Percentiles rank a stretch among this genome's conserved stretches.
These are phyloP conservation scores for Chlorospingus flavigularis DNA, from an alignment of 2,797 vertebrate species.

Conservation along the genomic window DNA sequence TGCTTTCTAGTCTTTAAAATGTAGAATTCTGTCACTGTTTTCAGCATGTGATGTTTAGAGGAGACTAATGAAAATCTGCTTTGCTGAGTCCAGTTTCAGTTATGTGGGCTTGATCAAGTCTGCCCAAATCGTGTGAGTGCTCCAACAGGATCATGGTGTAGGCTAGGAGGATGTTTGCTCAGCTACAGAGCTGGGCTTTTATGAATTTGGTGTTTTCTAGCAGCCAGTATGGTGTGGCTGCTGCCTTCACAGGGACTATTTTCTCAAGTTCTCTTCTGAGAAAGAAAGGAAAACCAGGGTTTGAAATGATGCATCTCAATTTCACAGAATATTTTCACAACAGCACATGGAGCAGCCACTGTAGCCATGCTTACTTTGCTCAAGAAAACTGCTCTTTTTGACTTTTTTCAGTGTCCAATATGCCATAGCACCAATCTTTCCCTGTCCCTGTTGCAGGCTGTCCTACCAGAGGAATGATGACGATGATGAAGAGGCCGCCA, in stretches of 20 bases:
- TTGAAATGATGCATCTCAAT: neutral
- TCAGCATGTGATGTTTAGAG: neutral
- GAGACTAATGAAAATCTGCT: neutral
- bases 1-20: neutral
- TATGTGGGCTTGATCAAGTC: fast-evolving
- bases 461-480: constrained; percentile 85
- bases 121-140: neutral
- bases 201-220: neutral
- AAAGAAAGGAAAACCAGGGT: neutral
- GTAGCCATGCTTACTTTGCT: neutral
- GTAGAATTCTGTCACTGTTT: neutral
- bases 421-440: neutral
- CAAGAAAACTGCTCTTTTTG: neutral
- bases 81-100: neutral
- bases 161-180: neutral
- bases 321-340: neutral
- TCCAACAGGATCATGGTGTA: neutral
- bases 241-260: neutral
- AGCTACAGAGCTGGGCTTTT: neutral
- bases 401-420: neutral
- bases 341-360: neutral
- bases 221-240: neutral
- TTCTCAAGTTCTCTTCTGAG: neutral
- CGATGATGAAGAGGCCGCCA: constrained; percentile 93
- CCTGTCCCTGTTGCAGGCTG: constrained; percentile 75